Conservation (phyloP, 2,797 vertebrate genomes). For the Micromesistius poutassou region DNA sequence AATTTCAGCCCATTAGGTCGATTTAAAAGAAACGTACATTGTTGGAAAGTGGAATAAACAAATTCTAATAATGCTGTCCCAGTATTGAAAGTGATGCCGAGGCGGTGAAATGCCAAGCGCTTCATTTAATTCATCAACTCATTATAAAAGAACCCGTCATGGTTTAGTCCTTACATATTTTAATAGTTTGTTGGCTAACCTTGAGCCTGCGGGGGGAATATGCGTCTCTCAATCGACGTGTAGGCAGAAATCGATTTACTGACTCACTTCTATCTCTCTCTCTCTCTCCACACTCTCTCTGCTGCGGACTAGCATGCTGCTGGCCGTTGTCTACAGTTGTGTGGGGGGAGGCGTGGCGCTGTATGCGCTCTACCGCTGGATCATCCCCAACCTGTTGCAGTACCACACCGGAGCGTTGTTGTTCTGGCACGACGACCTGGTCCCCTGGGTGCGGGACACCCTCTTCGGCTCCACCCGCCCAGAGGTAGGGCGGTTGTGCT, state of each 20-base stretch:
- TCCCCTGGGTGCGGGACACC: conserved; percentile 61
- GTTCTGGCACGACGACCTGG: conserved; percentile 68
- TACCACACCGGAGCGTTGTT: conserved; percentile 62
- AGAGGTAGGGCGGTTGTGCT: conserved; percentile 57
- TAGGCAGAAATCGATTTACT: no score
- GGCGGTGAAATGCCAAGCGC: no score
- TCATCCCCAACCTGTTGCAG: conserved; percentile 62
- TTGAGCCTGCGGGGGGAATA: no score
- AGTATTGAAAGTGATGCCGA: no score
- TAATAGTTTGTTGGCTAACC: no score
- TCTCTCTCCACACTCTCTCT: conserved; percentile 16
- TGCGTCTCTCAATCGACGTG: background rate
- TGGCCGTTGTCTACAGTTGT: conserved; percentile 49
- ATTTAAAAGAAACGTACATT: no score
- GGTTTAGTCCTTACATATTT: no score
- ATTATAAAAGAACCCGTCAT: no score
- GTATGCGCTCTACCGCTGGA: conserved; percentile 62
- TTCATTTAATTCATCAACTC: no score
- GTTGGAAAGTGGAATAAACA: no score
- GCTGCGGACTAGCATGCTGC: conserved; percentile 59
- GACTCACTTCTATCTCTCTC: background rate
- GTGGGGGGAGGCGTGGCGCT: conserved; percentile 49
- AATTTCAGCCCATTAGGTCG: no score
- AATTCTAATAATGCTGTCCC: no score
- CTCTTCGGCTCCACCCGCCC: conserved; percentile 69